Evolutionary conservation across 2,113 vertebrate genomes (phyloP).

Genomic region (Himantopus leucocephalus): DNA sequence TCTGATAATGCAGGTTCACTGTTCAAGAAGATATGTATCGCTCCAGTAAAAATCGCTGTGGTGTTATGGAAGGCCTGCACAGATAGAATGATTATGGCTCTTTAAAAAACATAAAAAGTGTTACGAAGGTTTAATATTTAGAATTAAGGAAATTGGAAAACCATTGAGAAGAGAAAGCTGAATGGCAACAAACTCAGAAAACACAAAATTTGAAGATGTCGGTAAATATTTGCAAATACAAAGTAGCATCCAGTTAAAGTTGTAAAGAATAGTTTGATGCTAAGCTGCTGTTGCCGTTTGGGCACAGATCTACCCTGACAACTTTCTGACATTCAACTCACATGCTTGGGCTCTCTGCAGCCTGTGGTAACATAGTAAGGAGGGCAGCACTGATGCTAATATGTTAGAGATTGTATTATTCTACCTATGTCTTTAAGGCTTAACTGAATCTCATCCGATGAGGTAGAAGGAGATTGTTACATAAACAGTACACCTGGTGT

Average conservation of each 20-base stretch:
- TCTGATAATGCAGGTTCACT: not conserved
- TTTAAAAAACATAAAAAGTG: not conserved
- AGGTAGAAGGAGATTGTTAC: not conserved
- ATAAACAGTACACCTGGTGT: not conserved
- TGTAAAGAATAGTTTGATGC: not conserved
- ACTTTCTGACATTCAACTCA: not conserved
- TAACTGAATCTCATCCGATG: not conserved
- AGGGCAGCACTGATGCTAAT: not conserved
- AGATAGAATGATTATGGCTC: not conserved
- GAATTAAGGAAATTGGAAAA: not conserved
- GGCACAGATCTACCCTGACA: not conserved
- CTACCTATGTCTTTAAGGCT: not conserved
- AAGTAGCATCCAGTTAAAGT: not conserved
- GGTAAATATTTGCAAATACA: not conserved
- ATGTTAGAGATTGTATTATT: not conserved
- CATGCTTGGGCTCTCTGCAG: not conserved
- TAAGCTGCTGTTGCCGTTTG: not conserved
- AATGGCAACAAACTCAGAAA: not conserved
- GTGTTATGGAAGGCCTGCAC: not conserved
- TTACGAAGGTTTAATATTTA: not conserved
- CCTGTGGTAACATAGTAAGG: not conserved
- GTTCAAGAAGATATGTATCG: not conserved
- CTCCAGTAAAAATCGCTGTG: not conserved
- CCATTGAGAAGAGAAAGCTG: not conserved
- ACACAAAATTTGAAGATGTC: not conserved